Base-by-base conservation (phyloP, 2,888 invertebrate genomes). In the Lycocerus yunnanus region DNA sequence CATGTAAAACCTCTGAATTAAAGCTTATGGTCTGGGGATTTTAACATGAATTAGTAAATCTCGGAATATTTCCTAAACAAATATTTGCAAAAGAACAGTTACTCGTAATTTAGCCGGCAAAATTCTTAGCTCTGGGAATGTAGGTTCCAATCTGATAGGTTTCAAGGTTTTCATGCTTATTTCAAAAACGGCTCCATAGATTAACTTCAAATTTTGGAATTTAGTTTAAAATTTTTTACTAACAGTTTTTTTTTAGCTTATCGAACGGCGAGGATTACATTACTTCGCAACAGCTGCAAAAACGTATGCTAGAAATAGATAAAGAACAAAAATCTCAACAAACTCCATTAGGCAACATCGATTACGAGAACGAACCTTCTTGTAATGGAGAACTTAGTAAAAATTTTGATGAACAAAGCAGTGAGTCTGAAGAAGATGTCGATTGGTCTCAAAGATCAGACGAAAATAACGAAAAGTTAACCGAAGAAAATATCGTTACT, bases 181-280 rank as follows among this genome's bases (percentile, higher is more conserved):
- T n/a, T n/a, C n/a, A n/a, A n/a, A n/a, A n/a, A n/a, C n/a, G n/a
- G n/a, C n/a, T n/a, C n/a, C n/a, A n/a, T n/a, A n/a, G n/a, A n/a
- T n/a, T n/a, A n/a, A n/a, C n/a, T n/a, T n/a, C n/a, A n/a, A n/a
- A n/a, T n/a, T n/a, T n/a, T n/a, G n/a, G n/a, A n/a, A n/a, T n/a
- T n/a, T n/a, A n/a, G n/a, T n/a, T n/a, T n/a, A n/a, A n/a, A n/a
- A n/a, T n/a, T n/a, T n/a, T n/a, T n/a, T 24, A 61, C 13, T 58
- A 58, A 43, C 1, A 11, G 68, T 20, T 74, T 80, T 78, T 20
- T n/a, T n/a, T n/a, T 43, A 77, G 95, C 84, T 87, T 96, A 66
- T 94, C 95, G 2, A 95, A 95, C 87, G 95, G 94, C 20, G 94
- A 95, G 82, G 95, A 96, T 82, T 95, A 93, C 82, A 95, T 96